Evolutionary conservation across 2,888 invertebrate species (phyloP), one percentile per base, ranked within the genome.

Genomic region (Plagodis dolabraria): DNA sequence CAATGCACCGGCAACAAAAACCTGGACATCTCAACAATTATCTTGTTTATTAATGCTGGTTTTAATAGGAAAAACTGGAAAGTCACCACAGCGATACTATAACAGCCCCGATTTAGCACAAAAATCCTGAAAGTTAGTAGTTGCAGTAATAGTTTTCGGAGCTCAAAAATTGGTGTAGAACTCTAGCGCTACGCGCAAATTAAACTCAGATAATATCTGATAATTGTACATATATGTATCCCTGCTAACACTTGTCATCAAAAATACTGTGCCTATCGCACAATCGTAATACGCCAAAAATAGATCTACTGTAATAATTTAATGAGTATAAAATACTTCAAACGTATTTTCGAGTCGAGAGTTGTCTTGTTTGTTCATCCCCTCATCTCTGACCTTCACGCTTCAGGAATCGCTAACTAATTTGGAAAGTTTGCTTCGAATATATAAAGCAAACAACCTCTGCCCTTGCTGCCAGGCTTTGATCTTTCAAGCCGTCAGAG

Each of bases 341-440:
- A 44, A 22, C 42, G 40, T 44, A 7, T 52, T 54, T n/a, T 46
- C 45, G 12, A 42, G 12, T 43, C n/a, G 53, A 46, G 38, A 33
- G 50, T 38, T 38, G 12, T 53, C 38, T 48, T 40, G 45, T 51
- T 47, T 51, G 47, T 47, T 51, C 46, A 53, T 42, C 45, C 52
- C 35, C 56, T 56, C 53, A 56, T 11, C 36, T 47, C 34, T 59
- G 57, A 60, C 59, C 61, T 46, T 59, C 36, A 47, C 46, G 49
- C 22, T 48, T 57, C 54, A 45, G 38, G 38, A 33, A 33, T 44
- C 40, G 22, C 12, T 35, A 9, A 46, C 50, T 49, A 43, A 47
- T 51, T 47, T 54, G 48, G 44, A 62, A 51, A 63, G 61, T 61
- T 65, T 57, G 47, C 56, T 58, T 54, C 57, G 62, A 58, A 60